Conservation (phyloP, 2,113 vertebrate genomes). For the Rhinolophus ferrumequinum region DNA sequence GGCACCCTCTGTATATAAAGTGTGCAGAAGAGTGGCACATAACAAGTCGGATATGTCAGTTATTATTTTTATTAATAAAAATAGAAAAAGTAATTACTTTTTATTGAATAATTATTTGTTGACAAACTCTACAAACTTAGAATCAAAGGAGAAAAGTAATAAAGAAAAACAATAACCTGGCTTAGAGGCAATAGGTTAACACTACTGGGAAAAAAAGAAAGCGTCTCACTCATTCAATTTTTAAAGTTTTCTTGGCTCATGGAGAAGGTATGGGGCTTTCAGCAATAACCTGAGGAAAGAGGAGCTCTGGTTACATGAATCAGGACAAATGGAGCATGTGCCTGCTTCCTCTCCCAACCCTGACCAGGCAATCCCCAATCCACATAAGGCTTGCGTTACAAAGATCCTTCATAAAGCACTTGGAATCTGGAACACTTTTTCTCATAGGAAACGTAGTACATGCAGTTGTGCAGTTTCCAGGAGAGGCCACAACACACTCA, state of each 20-base stretch:
- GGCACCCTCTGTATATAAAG: neutral
- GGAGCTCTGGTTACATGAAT: conserved; percentile 12
- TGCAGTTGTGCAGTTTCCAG: neutral
- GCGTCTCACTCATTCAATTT: neutral
- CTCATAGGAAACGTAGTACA: neutral
- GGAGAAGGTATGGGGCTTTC: neutral
- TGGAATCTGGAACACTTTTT: neutral
- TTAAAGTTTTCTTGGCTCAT: neutral
- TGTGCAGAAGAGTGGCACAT: neutral
- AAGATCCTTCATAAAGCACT: neutral
- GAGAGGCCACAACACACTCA: neutral
- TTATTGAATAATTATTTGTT: neutral
- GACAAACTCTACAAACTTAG: neutral
- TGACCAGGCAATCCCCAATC: neutral
- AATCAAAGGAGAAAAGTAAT: neutral
- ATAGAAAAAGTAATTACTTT: neutral
- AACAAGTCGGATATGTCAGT: neutral
- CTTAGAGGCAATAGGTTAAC: neutral
- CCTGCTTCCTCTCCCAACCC: conserved; percentile 38
- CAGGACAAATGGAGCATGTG: neutral
- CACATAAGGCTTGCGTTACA: neutral
- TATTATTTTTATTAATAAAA: conserved; percentile 30
- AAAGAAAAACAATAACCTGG: neutral
- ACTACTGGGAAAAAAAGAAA: neutral
- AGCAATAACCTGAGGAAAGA: neutral